Base-by-base conservation (phyloP, 37 sponge, comb jelly and placozoan species). In the Oscarella lobularis region DNA sequence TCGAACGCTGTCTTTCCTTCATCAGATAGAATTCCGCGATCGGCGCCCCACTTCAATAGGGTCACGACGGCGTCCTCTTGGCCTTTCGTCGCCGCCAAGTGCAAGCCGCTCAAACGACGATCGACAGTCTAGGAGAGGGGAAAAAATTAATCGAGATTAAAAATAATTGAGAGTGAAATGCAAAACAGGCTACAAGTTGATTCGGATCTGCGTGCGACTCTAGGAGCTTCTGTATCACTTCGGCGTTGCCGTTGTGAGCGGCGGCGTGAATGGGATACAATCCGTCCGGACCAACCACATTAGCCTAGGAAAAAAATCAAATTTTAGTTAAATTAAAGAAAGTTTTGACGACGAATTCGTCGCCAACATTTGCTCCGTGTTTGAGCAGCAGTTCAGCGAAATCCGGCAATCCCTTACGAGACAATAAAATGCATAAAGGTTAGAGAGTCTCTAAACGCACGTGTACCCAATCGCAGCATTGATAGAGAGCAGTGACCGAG, bases 201-300 rank as follows among this genome's bases (percentile, higher is more conserved):
- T 87, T 79, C 38, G 87, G 75, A 38, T 84, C 65, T 33, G 78
- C 80, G 14, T 78, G 77, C 34, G 27, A 27, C 3, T 78, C 75
- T 33, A 84, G 66, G 55, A 91, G 69, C n/a, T 87, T 76, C 36
- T 79, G 71, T 2, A 87, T 34, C 2, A 91, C 37, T 37, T 81
- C 73, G 32, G 36, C 35, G 38, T 82, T 33, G 1, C 88, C 85
- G 31, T 73, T 69, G 33, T 73, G 40, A 27, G 88, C 85, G 0
- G 88, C 85, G 3, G 80, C 40, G 2, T 79, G 71, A 1, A 91
- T 39, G 2, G 92, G 92, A 3, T 83, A 69, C 41, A 81, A 72
- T 37, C 81, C 82, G 5, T 39, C 55, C 6, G 78, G 35, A 1
- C 87, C 91, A 37, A 9, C 69, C 31, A 36, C 33, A 39, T 27